Base-by-base conservation (phyloP, 1,140 invertebrate species). In the Drosophila obscura region DNA sequence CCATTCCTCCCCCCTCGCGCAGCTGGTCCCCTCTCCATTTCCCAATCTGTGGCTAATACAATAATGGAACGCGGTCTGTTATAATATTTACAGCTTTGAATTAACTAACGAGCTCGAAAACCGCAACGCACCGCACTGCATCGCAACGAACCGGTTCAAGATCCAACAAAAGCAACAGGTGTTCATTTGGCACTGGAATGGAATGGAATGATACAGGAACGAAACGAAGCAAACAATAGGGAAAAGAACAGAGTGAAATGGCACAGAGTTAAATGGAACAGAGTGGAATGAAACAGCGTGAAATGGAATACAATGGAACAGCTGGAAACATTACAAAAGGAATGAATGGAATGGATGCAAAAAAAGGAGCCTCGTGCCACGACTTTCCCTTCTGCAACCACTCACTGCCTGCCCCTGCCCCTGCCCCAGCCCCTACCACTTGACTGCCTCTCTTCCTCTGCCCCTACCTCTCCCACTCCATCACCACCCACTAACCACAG, bases 61-160 rank as follows among this genome's bases (percentile, higher is more conserved):
- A 89, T 84, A 88, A 84, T 89, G 80, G 69, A 88, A 88, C 69
- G 80, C 71, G 77, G 53, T 69, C 68, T 80, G 84, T 71, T 90
- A 82, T 90, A 90, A 90, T 80, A 83, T 87, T 87, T 82, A 90
- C 82, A 87, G 77, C 80, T 79, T 65, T 73, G 85, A 80, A 89
- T 89, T 89, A 89, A 89, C 85, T 89, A 89, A 84, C 85, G 80
- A 89, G 85, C 84, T 73, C 53, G 31, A 26, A 45, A 39, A 1
- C 35, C 43, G 28, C 35, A 39, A 9, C 4, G 22, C 22, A 24
- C 35, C 43, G 39, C 35, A 39, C 35, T 19, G 19, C 19, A 19
- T 19, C 11, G 41, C 49, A 57, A 43, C 48, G 58, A 80, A 85
- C 80, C 80, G 68, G 81, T 84, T 80, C 56, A 52, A 43, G 19